phyloP scores from a whole-genome alignment of 2,797 vertebrate species.

The Sebastes vulpes region DNA sequence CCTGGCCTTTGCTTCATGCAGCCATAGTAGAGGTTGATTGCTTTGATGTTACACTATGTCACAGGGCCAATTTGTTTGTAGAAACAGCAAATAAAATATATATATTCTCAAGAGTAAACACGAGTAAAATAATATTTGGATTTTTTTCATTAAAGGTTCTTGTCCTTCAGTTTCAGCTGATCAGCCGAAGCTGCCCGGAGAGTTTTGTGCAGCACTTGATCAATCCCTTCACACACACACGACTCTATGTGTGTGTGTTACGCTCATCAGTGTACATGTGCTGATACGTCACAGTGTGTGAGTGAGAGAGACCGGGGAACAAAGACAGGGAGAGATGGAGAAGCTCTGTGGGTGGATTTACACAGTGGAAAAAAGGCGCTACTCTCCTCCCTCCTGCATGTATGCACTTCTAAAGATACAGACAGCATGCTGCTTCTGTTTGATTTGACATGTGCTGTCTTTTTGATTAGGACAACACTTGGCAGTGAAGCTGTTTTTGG shows the following conservation, averaged over 20 bases:
- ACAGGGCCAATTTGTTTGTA: slow-evolving; percentile 63
- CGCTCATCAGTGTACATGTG: slow-evolving; percentile 8
- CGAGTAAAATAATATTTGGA: slow-evolving; percentile 23
- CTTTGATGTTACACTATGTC: slow-evolving; percentile 69
- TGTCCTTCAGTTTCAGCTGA: slow-evolving; percentile 14
- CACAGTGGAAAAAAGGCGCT: slow-evolving; percentile 55
- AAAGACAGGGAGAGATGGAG: slow-evolving; percentile 54
- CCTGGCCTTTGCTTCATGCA: slow-evolving; percentile 72
- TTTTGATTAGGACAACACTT: slow-evolving; percentile 82
- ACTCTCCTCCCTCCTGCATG: slow-evolving; percentile 67
- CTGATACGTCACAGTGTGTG: slow-evolving; percentile 40
- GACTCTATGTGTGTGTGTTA: neutral
- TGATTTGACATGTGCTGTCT: slow-evolving; percentile 82
- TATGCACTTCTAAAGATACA: slow-evolving; percentile 78
- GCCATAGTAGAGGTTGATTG: slow-evolving; percentile 57
- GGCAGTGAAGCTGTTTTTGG: slow-evolving; percentile 77
- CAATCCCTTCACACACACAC: neutral
- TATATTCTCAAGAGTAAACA: slow-evolving; percentile 31
- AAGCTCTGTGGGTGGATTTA: slow-evolving; percentile 80
- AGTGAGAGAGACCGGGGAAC: slow-evolving; percentile 32
- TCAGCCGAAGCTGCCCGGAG: slow-evolving; percentile 9
- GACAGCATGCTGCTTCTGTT: slow-evolving; percentile 77
- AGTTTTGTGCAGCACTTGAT: slow-evolving; percentile 19
- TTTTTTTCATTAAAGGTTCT: slow-evolving; percentile 14
- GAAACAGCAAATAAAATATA: slow-evolving; percentile 55